Percentiles rank a stretch among this genome's conserved stretches.
These are phyloP conservation scores for Druceiella hillmani DNA, from an alignment of 2,888 invertebrate species.

Conservation along the genomic window DNA sequence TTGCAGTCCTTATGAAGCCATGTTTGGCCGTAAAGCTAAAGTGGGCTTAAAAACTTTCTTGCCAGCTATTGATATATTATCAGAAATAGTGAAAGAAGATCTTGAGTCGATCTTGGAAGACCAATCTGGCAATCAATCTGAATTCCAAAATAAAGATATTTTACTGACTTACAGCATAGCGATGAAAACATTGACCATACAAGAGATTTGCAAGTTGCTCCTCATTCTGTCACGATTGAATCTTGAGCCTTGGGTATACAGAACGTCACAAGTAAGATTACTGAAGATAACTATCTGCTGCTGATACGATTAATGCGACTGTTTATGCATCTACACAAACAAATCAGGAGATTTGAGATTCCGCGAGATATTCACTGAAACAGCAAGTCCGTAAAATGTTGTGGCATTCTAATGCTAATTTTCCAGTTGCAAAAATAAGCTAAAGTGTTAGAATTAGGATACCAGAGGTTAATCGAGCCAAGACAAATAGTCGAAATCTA, in stretches of 20 bases:
- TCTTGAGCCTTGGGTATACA: too few relatives aligned
- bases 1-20: constrained; percentile 16
- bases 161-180: too few relatives aligned
- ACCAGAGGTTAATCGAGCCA: constrained; percentile 1
- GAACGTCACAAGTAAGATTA: too few relatives aligned
- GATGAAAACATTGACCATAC: too few relatives aligned
- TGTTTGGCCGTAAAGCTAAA: constrained; percentile 16
- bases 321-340: not conserved
- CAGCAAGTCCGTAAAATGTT: not conserved
- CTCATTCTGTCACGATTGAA: too few relatives aligned
- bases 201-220: too few relatives aligned
- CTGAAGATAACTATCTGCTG: not conserved
- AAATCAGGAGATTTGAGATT: not conserved
- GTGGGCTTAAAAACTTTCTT: constrained; percentile 11
- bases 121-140: too few relatives aligned
- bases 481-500: not conserved
- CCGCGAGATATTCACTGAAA: not conserved
- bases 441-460: constrained; percentile 1
- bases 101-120: constrained; percentile 5
- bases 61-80: constrained; percentile 8
- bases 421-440: not conserved
- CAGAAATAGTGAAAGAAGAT: constrained; percentile 10
- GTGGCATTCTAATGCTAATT: not conserved
- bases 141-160: not conserved
- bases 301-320: not conserved